These are phyloP conservation scores for Aldabrachelys gigantea DNA, from an alignment of 2,113 vertebrate genomes.

Conservation along the genomic window DNA sequence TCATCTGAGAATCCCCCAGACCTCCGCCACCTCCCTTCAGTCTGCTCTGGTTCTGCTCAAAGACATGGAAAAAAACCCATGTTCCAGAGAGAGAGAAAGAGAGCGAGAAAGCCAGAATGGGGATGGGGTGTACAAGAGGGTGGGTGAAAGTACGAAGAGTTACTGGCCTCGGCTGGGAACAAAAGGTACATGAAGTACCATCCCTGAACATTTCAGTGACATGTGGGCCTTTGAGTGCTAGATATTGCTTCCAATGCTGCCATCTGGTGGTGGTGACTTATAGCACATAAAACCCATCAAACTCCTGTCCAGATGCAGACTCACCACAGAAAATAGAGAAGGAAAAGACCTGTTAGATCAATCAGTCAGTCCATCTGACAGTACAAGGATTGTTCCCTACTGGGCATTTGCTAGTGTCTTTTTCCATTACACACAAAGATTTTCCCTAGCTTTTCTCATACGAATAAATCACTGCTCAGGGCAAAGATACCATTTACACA, in stretches of 20 bases:
- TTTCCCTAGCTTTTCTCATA: not conserved
- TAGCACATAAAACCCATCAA: not conserved
- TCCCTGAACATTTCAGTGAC: not conserved
- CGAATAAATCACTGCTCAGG: not conserved
- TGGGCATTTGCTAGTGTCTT: not conserved
- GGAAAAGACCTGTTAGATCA: not conserved
- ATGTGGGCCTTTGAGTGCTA: not conserved
- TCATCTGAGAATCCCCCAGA: not conserved
- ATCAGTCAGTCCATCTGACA: not conserved
- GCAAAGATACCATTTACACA: fast-evolving
- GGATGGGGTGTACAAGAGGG: not conserved
- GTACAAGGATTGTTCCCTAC: not conserved
- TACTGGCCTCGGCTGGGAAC: not conserved
- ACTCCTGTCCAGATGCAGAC: not conserved
- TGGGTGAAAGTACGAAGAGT: not conserved
- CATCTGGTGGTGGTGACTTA: not conserved
- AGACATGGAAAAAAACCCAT: not conserved
- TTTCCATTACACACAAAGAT: no score
- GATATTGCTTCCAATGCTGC: not conserved
- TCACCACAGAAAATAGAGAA: not conserved
- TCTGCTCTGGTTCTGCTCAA: not conserved
- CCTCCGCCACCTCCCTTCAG: not conserved
- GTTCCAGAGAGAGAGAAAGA: not conserved
- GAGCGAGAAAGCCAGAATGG: not conserved
- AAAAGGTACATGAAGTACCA: not conserved